Evolutionary conservation across 2,888 invertebrate species (phyloP), one percentile per base, ranked within the genome.

Genomic region (Dioctria linearis): DNA sequence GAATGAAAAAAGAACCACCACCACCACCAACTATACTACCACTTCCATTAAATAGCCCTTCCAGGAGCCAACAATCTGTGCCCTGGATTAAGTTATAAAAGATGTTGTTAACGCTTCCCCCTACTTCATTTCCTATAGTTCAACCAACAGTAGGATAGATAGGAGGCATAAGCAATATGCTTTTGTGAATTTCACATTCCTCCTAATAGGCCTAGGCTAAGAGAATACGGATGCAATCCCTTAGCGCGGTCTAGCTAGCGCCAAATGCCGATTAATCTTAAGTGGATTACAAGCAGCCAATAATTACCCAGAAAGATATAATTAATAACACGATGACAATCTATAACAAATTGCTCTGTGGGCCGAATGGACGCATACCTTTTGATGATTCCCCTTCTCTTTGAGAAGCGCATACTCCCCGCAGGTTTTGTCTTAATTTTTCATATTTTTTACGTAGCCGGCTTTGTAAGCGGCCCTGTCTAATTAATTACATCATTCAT

Each of bases 321-420:
- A 83, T 82, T 81, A 83, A 83, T 81, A 82, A 81, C 78, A 80
- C 80, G 83, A 82, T 82, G 83, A 83, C 83, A 83, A 83, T 80
- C 81, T 83, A 83, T 80, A 83, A 83, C 83, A 82, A 83, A 83
- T 83, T 82, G 78, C 78, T 78, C 43, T 25, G 4, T 63, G 57
- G 25, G 25, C 25, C 25, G 25, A 25, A 25, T 25, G 25, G 46
- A 75, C 40, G 75, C 13, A 54, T 78, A 39, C 42, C 54, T 78
- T 78, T 78, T 78, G 66, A 78, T 78, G 66, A 66, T 78, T 40
- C 54, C 39, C 54, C 43, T 13, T 66, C 13, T 51, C 57, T 78
- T 66, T 54, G 65, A 65, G 46, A 25, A 2, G 40, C 46, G 66
- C n/a, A 69, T 79, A 65, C 82, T 71, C 80, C 82, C 82, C 80